Evolutionary conservation across 92 coral and sea anemone species (phyloP).

Genomic region (Palythoa grandis): DNA sequence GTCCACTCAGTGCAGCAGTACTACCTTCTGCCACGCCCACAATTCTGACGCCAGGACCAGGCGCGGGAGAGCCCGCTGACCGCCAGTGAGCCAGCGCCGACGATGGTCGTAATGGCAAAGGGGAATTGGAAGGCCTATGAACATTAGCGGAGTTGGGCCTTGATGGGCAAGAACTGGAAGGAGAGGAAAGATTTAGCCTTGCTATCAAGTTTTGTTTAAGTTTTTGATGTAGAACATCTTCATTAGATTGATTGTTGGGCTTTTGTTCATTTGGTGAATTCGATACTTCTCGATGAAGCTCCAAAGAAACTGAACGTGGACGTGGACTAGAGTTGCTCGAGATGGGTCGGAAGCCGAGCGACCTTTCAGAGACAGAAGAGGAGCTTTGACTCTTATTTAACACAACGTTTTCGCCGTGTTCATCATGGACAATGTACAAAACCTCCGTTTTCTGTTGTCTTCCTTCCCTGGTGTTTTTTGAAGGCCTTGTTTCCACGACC

Average conservation of each 20-base stretch:
- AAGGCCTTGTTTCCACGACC: constrained; percentile 71
- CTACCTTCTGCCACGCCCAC: constrained; percentile 80
- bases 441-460: constrained; percentile 50
- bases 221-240: constrained; percentile 46
- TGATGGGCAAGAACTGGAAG: constrained; percentile 48
- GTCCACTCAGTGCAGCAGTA: constrained; percentile 61
- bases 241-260: not conserved
- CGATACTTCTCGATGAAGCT: constrained; percentile 22
- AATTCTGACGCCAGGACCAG: constrained; percentile 81
- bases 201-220: constrained; percentile 45
- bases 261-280: not conserved
- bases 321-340: constrained; percentile 32
- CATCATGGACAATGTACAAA: constrained; percentile 73
- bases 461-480: constrained; percentile 36
- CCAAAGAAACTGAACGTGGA: constrained; percentile 43
- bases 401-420: constrained; percentile 74
- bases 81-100: constrained; percentile 75
- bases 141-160: constrained; percentile 44
- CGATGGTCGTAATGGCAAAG: constrained; percentile 60
- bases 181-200: constrained; percentile 41
- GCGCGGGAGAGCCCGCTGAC: constrained; percentile 62
- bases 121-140: constrained; percentile 21
- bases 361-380: not conserved
- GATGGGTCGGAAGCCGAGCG: not conserved
- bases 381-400: constrained; percentile 36